Conservation (phyloP, 2,113 vertebrate genomes). For the Daboia siamensis region DNA sequence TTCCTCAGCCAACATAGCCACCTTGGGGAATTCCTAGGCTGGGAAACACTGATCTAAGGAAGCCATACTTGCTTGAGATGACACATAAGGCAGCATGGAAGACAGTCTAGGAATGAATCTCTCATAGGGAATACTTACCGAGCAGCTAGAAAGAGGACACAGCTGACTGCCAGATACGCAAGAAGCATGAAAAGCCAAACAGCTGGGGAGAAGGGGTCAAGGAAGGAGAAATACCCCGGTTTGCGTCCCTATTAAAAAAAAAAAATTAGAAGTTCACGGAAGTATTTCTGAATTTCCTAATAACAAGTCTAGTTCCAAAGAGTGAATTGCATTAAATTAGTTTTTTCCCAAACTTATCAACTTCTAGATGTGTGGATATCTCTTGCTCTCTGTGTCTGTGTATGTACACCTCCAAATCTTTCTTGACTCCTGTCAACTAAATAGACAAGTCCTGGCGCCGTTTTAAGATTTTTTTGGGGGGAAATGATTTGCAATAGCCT, state of each 20-base stretch:
- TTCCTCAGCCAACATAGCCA: too few species aligned
- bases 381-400: neutral
- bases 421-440: too few species aligned
- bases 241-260: constrained; percentile 80
- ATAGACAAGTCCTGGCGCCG: neutral
- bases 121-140: constrained; percentile 68
- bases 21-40: too few species aligned
- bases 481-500: neutral
- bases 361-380: neutral
- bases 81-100: neutral
- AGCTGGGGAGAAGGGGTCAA: constrained; percentile 92
- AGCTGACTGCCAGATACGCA: constrained; percentile 91
- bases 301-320: neutral
- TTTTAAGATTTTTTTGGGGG: neutral
- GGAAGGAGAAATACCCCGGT: constrained; percentile 92
- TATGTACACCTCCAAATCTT: neutral
- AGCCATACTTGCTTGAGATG: neutral
- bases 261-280: neutral
- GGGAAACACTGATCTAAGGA: neutral
- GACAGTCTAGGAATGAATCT: neutral
- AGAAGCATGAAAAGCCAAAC: constrained; percentile 96
- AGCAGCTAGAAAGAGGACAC: constrained; percentile 88
- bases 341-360: neutral
- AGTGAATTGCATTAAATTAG: neutral
- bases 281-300: neutral